Evolutionary conservation across 2,888 invertebrate species (phyloP).

Genomic region (Hyalella azteca): DNA sequence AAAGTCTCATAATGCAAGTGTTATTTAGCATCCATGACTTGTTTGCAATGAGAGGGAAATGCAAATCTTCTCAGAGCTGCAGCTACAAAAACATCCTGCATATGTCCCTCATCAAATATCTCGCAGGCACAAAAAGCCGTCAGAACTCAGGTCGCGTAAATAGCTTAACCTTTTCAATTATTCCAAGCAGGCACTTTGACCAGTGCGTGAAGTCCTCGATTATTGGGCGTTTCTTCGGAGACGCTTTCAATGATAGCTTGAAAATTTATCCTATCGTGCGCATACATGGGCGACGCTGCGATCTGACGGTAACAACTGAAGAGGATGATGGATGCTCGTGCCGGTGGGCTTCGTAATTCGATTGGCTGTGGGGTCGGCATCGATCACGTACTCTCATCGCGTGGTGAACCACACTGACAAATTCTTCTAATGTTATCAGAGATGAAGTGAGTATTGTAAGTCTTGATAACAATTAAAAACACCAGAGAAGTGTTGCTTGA

Average conservation of each 20-base stretch:
- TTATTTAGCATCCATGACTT: background rate
- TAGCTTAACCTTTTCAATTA: slow-evolving; percentile 20
- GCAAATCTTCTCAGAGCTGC: background rate
- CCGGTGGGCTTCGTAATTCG: no score
- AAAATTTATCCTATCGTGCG: background rate
- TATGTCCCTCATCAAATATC: slow-evolving; percentile 2
- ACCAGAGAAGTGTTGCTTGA: no score
- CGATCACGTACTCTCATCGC: no score
- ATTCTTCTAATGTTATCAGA: no score
- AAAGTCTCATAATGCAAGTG: background rate
- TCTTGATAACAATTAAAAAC: no score
- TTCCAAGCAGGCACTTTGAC: background rate
- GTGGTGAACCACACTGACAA: no score
- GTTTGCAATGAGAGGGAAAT: slow-evolving; percentile 9
- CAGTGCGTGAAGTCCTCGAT: background rate
- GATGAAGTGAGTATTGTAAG: no score
- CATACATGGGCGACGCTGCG: background rate
- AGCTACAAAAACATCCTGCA: background rate
- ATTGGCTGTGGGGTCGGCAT: no score
- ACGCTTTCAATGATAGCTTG: background rate
- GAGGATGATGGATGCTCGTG: background rate
- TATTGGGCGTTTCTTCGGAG: no score
- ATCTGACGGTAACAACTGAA: background rate
- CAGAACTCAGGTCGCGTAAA: background rate
- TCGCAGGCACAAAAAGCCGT: background rate